Evolutionary conservation across 64 coral and sea anemone species (phyloP).

Genomic region (Montipora sp.): DNA sequence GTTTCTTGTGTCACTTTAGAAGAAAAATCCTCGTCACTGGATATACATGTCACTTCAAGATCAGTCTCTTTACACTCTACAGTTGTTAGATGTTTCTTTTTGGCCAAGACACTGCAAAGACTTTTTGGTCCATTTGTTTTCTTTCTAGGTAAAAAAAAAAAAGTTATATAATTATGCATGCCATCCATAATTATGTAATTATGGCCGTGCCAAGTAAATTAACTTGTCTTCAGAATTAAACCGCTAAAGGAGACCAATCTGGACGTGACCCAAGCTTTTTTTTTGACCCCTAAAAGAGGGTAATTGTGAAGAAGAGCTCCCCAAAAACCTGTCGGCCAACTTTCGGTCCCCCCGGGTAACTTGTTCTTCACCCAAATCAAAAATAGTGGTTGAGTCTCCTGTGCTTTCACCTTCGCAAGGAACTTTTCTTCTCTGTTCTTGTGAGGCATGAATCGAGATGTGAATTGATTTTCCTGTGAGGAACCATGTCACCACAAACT

Average conservation of each 20-base stretch:
- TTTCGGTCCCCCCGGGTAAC: no score
- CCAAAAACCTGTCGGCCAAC: no score
- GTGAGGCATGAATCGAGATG: conserved; percentile 88
- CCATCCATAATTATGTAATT: background rate
- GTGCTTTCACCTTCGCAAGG: conserved; percentile 65
- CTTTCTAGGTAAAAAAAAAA: conserved; percentile 4
- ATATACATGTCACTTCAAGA: background rate
- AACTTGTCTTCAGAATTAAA: no score
- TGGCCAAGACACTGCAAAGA: conserved; percentile 19
- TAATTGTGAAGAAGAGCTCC: no score
- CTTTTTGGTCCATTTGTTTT: background rate
- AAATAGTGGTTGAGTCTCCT: background rate
- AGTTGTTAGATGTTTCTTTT: background rate
- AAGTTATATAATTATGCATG: background rate
- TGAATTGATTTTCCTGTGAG: conserved; percentile 70
- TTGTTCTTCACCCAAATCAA: no score
- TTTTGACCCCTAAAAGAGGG: no score
- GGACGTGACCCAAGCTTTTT: no score
- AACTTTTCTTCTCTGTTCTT: conserved; percentile 84
- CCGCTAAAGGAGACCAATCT: no score
- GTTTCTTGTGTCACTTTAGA: background rate
- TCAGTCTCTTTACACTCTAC: background rate
- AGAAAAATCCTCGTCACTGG: conserved; percentile 1
- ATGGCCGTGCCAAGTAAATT: no score
- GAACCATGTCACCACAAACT: conserved; percentile 86